Evolutionary conservation across 1,140 invertebrate genomes (phyloP), one percentile per base, ranked within the genome.

Genomic region (Euura saliciscinereae): DNA sequence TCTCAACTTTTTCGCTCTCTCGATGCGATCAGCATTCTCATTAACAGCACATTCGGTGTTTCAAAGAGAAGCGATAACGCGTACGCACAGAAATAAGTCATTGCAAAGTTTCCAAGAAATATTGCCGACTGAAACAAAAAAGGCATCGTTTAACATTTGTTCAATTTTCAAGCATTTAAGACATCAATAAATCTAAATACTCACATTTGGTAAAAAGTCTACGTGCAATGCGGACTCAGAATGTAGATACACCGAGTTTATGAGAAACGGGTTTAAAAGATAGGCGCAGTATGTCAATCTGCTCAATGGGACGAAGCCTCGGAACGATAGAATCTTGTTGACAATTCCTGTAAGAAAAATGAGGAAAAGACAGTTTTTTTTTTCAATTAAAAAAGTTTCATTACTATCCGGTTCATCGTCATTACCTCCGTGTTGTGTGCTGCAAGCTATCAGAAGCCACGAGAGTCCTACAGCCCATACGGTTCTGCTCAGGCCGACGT

Each of bases 361-460:
- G 51, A n/a, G 0, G 28, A 28, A 28, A 28, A 28, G 28, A 28
- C 28, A 28, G 28, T 28, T 28, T 28, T 28, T 28, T 28, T 28
- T 65, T 43, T 51, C 70, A 72, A 67, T 46, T 3, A 68, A 7
- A 28, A 3, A 75, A 28, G 68, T 44, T 51, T 45, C 59, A 64
- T 42, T 6, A 67, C 45, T 66, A 6, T 44, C 68, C 45, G 43
- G 70, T 66, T 66, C 67, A 69, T 45, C 46, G 42, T 69, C 43
- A 3, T 79, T 80, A 86, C 86, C 85, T 72, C 78, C 84, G 42
- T 86, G 81, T 74, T 85, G 85, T 44, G 89, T 90, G 66, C 76
- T 79, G 71, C 89, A 89, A 8, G 88, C 88, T 10, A 90, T 79
- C n/a, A 88, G 66, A 6, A 89, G 64, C 89, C 89, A 90, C 44